These are phyloP conservation scores for Setophaga kirtlandii DNA, from an alignment of 2,113 vertebrate species.

Conservation along the genomic window DNA sequence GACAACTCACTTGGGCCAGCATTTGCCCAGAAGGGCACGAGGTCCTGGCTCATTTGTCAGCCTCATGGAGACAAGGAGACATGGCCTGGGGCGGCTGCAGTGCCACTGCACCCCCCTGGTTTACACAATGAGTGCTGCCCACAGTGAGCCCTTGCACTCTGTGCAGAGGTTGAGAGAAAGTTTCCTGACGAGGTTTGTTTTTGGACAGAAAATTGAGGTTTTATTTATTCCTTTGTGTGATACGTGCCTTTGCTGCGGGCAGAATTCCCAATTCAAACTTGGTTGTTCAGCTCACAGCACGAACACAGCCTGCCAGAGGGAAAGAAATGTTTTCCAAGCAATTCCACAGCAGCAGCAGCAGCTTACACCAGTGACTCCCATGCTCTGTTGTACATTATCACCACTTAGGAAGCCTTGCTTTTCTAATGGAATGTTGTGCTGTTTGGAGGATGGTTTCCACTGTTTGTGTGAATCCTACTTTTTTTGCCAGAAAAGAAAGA, in stretches of 20 bases:
- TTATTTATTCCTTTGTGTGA: neutral
- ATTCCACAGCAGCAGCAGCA: neutral
- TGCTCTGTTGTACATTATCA: neutral
- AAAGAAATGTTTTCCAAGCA: neutral
- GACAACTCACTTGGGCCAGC: neutral
- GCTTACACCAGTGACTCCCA: accelerated
- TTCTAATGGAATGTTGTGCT: neutral
- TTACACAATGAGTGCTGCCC: neutral
- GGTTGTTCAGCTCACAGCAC: neutral
- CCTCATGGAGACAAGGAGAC: neutral
- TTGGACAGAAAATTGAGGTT: neutral
- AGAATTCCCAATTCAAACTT: neutral
- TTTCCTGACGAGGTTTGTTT: neutral
- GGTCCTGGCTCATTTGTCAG: neutral
- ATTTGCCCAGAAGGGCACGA: neutral
- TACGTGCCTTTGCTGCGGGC: neutral
- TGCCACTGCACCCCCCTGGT: neutral
- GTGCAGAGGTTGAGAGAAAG: neutral
- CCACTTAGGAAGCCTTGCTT: neutral
- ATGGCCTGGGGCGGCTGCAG: neutral
- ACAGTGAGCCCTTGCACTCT: neutral
- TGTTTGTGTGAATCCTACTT: neutral
- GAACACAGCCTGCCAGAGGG: accelerated
- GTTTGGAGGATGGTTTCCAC: neutral
- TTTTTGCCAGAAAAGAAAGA: neutral